These are phyloP conservation scores for Pseudolaguvia tuberculata DNA, from an alignment of 2,113 vertebrate genomes.

Conservation along the genomic window DNA sequence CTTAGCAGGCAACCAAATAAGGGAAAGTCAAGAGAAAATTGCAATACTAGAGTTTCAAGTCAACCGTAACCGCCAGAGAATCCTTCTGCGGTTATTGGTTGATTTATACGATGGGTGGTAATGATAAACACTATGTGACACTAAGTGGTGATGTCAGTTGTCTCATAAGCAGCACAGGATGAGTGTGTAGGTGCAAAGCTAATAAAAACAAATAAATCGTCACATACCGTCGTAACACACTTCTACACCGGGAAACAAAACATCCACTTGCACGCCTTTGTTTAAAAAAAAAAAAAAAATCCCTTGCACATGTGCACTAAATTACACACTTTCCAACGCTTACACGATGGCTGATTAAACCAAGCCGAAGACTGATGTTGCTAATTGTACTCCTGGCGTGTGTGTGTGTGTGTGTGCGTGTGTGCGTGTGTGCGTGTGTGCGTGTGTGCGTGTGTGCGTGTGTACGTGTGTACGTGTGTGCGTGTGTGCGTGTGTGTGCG, in stretches of 20 bases:
- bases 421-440: too few species aligned
- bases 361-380: background rate
- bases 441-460: background rate
- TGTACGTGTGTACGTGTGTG: background rate
- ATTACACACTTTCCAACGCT: background rate
- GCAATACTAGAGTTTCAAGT: background rate
- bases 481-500: too few species aligned
- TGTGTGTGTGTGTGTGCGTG: background rate
- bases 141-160: background rate
- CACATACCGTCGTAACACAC: background rate
- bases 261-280: background rate
- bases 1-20: background rate
- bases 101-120: background rate
- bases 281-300: background rate
- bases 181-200: background rate
- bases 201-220: background rate
- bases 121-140: background rate
- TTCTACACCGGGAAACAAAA: background rate
- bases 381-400: background rate
- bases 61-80: background rate
- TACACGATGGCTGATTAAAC: background rate
- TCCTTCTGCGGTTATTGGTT: background rate
- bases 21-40: background rate
- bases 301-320: background rate
- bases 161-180: background rate